These are phyloP conservation scores for Troides helena DNA, from an alignment of 2,888 invertebrate species.

Conservation along the genomic window DNA sequence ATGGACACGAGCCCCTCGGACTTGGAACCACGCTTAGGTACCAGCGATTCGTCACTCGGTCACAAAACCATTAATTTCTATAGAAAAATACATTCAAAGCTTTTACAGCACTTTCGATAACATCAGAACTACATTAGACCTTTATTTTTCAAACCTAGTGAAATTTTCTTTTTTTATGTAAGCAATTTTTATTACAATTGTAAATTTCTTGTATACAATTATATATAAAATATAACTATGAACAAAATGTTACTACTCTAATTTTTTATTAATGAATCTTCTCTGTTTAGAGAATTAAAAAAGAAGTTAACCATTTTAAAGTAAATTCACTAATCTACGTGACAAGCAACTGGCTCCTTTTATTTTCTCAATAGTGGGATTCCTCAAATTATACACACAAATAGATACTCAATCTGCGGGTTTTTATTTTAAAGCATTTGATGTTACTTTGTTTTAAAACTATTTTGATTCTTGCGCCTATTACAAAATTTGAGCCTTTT, in stretches of 20 bases:
- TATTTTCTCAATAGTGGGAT: no score
- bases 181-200: background rate
- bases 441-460: no score
- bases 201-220: background rate
- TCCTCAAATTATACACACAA: no score
- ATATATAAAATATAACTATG: background rate
- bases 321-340: no score
- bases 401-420: no score
- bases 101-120: constrained; percentile 73
- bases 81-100: constrained; percentile 66
- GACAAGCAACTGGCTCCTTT: no score
- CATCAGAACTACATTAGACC: constrained; percentile 76
- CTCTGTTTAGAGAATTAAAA: no score
- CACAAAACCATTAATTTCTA: constrained; percentile 76
- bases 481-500: no score
- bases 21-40: constrained; percentile 22
- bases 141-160: constrained; percentile 40
- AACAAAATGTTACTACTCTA: background rate
- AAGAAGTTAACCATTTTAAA: no score
- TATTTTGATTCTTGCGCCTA: no score
- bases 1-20: constrained; percentile 8
- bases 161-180: constrained; percentile 1
- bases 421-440: no score
- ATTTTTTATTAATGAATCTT: no score
- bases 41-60: constrained; percentile 68